phyloP scores from a whole-genome alignment of 2,888 invertebrate genomes.

The Sycophila texana region DNA sequence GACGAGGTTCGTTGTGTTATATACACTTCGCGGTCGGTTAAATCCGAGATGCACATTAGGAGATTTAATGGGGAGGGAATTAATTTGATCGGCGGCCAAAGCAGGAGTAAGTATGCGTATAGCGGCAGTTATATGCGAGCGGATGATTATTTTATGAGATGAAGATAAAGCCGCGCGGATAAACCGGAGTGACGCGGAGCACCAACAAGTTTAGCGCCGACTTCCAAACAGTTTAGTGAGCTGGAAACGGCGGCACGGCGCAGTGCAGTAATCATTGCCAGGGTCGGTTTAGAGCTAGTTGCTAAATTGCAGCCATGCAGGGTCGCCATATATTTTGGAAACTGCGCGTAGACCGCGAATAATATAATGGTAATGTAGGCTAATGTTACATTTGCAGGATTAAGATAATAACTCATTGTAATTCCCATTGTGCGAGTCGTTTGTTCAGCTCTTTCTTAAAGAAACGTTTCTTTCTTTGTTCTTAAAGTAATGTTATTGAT shows the following conservation, averaged over 20 bases:
- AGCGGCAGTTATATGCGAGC: neutral
- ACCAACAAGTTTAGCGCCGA: slow-evolving; percentile 38
- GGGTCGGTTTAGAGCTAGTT: slow-evolving; percentile 39
- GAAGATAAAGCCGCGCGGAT: slow-evolving; percentile 15
- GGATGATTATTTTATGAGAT: slow-evolving; percentile 30
- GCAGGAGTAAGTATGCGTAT: slow-evolving; percentile 4
- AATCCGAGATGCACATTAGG: neutral
- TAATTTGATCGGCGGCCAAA: slow-evolving; percentile 3
- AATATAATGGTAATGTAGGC: no score
- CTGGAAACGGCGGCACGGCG: slow-evolving; percentile 28
- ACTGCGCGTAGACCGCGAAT: slow-evolving; percentile 20
- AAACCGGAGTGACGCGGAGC: slow-evolving; percentile 25
- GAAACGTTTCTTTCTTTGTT: no score
- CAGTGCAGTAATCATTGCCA: slow-evolving; percentile 43
- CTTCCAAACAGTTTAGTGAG: slow-evolving; percentile 47
- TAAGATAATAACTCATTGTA: neutral
- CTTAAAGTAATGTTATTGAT: neutral
- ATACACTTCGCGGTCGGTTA: neutral
- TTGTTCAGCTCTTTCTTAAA: no score
- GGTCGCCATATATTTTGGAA: neutral
- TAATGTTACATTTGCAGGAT: no score
- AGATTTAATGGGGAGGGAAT: neutral
- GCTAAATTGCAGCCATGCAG: slow-evolving; percentile 15
- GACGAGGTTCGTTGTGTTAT: no score
- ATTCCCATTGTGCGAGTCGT: no score